Percentiles rank a stretch among this genome's conserved stretches.
phyloP scores from a whole-genome alignment of 2,888 invertebrate species.

The Pristionchus fissidentatus region DNA sequence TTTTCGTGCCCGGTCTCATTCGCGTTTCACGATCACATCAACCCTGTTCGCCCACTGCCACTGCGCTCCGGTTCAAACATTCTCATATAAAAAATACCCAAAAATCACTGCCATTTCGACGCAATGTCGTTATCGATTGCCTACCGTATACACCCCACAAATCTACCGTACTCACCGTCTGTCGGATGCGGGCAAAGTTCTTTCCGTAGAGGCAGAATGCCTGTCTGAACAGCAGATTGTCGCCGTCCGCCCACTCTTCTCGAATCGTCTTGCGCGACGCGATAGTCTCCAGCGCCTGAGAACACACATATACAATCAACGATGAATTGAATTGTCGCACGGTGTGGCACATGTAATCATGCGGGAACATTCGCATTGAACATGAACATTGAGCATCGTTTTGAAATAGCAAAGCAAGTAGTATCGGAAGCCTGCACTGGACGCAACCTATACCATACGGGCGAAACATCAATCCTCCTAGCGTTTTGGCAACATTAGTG shows the following conservation, averaged over 20 bases:
- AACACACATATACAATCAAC: not conserved
- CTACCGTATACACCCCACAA: not conserved
- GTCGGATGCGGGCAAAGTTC: conserved; percentile 52
- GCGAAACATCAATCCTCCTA: not conserved
- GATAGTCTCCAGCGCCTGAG: conserved; percentile 20
- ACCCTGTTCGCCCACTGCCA: not conserved
- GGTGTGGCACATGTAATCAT: not conserved
- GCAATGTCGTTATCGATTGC: not conserved
- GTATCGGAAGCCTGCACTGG: too few species aligned
- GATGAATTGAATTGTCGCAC: not conserved
- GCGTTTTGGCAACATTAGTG: not conserved
- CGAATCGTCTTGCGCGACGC: not conserved
- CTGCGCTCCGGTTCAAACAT: not conserved
- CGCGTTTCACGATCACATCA: not conserved
- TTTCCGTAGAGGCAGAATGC: conserved; percentile 54
- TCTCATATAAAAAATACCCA: not conserved
- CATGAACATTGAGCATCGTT: too few species aligned
- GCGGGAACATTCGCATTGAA: too few species aligned
- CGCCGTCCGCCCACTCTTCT: conserved; percentile 54
- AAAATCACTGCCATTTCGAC: not conserved
- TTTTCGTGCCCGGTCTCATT: not conserved
- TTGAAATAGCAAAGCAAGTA: too few species aligned
- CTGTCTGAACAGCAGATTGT: conserved; percentile 52
- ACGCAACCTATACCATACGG: not conserved
- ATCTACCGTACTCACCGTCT: conserved; percentile 46